phyloP scores from a whole-genome alignment of 1,140 invertebrate genomes.

The Drosophila albomicans region DNA sequence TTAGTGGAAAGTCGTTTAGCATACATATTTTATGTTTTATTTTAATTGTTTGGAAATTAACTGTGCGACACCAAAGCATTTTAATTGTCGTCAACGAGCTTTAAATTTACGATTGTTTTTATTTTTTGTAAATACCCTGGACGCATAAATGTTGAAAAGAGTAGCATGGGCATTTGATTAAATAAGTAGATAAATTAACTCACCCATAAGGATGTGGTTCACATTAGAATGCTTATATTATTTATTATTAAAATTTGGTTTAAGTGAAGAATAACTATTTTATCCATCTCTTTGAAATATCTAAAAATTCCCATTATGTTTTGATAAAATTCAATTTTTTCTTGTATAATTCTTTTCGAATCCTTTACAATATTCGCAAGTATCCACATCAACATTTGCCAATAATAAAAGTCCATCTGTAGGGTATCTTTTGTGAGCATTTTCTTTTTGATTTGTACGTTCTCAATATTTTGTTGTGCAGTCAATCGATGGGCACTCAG shows the following conservation, averaged over 20 bases:
- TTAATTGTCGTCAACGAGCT: slow-evolving; percentile 64
- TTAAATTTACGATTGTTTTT: slow-evolving; percentile 59
- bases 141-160: slow-evolving; percentile 6
- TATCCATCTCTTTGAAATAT: too few relatives aligned
- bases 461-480: slow-evolving; percentile 33
- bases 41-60: slow-evolving; percentile 69
- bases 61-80: slow-evolving; percentile 58
- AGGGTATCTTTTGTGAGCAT: slow-evolving; percentile 10
- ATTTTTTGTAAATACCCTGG: slow-evolving; percentile 19
- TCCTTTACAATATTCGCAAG: too few relatives aligned
- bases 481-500: slow-evolving; percentile 66
- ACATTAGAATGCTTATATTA: too few relatives aligned
- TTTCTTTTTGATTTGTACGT: background rate
- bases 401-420: background rate
- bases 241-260: too few relatives aligned
- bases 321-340: too few relatives aligned
- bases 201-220: background rate
- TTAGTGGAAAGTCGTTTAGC: slow-evolving; percentile 58
- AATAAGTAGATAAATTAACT: background rate
- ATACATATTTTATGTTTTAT: slow-evolving; percentile 44
- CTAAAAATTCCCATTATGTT: too few relatives aligned
- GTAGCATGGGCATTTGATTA: background rate
- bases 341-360: too few relatives aligned
- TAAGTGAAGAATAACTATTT: too few relatives aligned
- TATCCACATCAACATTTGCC: background rate